phyloP scores from a whole-genome alignment of 2,888 invertebrate species.

The Trichogramma dendrolimi region DNA sequence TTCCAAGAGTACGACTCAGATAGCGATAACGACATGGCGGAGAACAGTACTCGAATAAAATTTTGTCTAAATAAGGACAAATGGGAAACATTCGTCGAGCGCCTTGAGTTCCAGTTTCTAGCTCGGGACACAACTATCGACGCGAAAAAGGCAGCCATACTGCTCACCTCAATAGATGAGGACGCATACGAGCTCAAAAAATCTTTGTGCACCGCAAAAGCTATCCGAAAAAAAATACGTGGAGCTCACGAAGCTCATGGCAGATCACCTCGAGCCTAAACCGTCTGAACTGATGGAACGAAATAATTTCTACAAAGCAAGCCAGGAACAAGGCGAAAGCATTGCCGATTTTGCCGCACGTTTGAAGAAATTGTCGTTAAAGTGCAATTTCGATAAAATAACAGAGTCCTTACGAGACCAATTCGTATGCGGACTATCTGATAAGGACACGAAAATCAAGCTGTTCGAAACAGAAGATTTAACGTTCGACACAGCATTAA shows the following conservation, averaged over 20 bases:
- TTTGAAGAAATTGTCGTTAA: too few relatives aligned
- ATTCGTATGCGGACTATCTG: conserved; percentile 23
- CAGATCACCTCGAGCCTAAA: conserved; percentile 26
- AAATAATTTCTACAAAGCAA: conserved; percentile 9
- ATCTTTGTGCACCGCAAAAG: conserved; percentile 27
- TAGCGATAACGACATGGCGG: too few relatives aligned
- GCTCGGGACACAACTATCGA: too few relatives aligned
- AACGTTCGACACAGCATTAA: conserved; percentile 17
- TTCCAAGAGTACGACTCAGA: too few relatives aligned
- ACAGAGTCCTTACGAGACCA: conserved; percentile 24
- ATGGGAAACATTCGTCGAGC: conserved; percentile 19
- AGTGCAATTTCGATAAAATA: conserved; percentile 23
- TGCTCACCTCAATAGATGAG: conserved; percentile 23
- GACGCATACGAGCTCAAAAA: conserved; percentile 20
- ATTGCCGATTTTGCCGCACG: conserved; percentile 35
- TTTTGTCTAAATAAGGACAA: conserved; percentile 10
- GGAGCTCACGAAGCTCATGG: conserved; percentile 23
- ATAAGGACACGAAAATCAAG: conserved; percentile 17
- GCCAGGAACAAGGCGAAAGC: conserved; percentile 1
- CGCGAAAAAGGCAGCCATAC: conserved; percentile 20
- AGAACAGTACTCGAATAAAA: too few relatives aligned
- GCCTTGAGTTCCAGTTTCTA: conserved; percentile 29
- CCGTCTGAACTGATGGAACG: conserved; percentile 25
- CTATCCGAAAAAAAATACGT: too few relatives aligned
- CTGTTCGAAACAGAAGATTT: too few relatives aligned